Conservation (phyloP, 2,113 vertebrate species). For the Carassius carassius region DNA sequence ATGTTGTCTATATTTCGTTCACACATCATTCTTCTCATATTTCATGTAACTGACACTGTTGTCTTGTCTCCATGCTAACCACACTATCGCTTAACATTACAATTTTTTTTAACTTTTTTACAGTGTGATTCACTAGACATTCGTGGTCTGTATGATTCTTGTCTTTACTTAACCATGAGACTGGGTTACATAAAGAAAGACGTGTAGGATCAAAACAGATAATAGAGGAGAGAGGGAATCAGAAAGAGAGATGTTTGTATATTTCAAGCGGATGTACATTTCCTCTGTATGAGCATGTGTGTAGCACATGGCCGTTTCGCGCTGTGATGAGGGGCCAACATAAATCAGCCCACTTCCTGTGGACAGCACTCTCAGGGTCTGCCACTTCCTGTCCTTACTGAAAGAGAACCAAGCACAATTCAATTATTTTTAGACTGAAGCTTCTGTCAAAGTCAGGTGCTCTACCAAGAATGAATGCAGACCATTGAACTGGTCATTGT, state of each 20-base stretch:
- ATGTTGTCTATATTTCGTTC: too few relatives aligned
- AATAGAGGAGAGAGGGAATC: not conserved
- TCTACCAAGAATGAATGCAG: not conserved
- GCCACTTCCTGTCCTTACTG: conserved; percentile 52
- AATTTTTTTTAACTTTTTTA: too few relatives aligned
- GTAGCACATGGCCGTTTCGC: conserved; percentile 44
- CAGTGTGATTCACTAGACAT: not conserved
- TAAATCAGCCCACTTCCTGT: conserved; percentile 53
- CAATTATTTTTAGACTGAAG: conserved; percentile 43
- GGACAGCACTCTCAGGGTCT: conserved; percentile 42
- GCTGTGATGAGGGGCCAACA: conserved; percentile 53
- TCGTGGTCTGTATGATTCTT: not conserved
- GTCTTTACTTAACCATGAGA: not conserved
- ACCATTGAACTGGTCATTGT: not conserved
- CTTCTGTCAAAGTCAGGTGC: conserved; percentile 51
- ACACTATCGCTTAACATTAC: too few relatives aligned
- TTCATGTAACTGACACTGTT: too few relatives aligned
- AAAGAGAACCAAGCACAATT: conserved; percentile 36
- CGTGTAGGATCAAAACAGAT: not conserved
- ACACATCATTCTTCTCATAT: too few relatives aligned
- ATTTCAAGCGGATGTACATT: conserved; percentile 44
- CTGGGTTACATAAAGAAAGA: not conserved
- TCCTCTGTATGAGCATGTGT: conserved; percentile 47
- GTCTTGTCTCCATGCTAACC: too few relatives aligned
- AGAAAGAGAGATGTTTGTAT: conserved; percentile 19